Base-by-base conservation (phyloP, 35 echinoderm and acorn worm genomes). In the Holothuria glaberrima region DNA sequence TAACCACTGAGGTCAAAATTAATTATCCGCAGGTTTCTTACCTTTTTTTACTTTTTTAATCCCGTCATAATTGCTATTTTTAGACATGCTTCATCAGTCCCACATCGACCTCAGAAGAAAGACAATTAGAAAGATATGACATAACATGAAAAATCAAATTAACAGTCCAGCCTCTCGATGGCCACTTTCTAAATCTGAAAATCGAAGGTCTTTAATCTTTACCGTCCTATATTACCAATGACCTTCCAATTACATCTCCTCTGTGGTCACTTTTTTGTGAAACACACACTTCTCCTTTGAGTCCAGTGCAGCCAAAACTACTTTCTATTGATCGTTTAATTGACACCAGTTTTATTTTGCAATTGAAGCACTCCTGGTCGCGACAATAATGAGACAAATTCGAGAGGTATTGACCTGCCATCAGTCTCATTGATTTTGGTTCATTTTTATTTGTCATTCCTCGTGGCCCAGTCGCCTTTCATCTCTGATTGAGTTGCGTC, bases 341-440 rank as follows among this genome's bases (percentile, higher is more conserved):
- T 75, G 71, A 75, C 30, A 75, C 71, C 33, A 38, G 71, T 38
- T 75, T 34, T 75, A 75, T 75, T 75, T 75, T 38, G 44, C 71
- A 0, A 75, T 75, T 75, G 29, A 41, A 75, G 71, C 44, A 38
- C 71, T 75, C 5, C 20, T 6, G 31, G 71, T 41, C 31, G 71
- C 71, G 32, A 41, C 29, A 38, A 41, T 75, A 75, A 75, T 41
- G 31, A 75, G 71, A 75, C 33, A n/a, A n/a, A 75, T 41, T 75
- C 71, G 44, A 75, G 71, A 75, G 34, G 32, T 38, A 75, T 41
- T 21, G 31, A 75, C 21, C 71, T 75, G 44, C 13, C 71, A 34
- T 75, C 71, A 38, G 32, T 0, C 33, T 29, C 71, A 75, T 38
- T 75, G 71, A 75, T 75, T 75, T 38, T 9, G 21, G 41, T 75